These are phyloP conservation scores for Dichetophora obliterata DNA, from an alignment of 2,888 invertebrate genomes.

Conservation along the genomic window DNA sequence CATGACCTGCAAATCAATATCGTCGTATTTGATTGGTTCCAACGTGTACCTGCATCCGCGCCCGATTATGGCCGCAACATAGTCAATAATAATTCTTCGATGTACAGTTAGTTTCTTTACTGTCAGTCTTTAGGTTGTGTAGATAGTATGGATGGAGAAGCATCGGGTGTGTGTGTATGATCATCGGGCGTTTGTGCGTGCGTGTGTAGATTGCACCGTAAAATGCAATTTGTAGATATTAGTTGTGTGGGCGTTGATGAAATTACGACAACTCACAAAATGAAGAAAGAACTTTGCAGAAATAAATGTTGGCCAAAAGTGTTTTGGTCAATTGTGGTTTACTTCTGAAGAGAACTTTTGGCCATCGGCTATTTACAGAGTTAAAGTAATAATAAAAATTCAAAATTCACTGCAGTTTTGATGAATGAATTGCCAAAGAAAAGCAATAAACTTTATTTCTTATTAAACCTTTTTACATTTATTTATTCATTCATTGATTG, in stretches of 20 bases:
- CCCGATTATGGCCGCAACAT: neutral
- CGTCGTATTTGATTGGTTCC: slow-evolving; percentile 35
- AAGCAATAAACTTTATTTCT: too few species aligned
- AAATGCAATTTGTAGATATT: slow-evolving; percentile 36
- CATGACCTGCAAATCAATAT: slow-evolving; percentile 37
- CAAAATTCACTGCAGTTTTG: too few species aligned
- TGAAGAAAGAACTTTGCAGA: neutral
- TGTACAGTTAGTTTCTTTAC: slow-evolving; percentile 13
- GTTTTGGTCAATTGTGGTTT: neutral
- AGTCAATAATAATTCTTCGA: slow-evolving; percentile 12
- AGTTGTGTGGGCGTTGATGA: slow-evolving; percentile 30
- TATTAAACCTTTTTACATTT: too few species aligned
- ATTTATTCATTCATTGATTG: too few species aligned
- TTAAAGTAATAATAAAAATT: too few species aligned
- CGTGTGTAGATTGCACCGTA: neutral
- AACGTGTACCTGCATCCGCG: slow-evolving; percentile 22
- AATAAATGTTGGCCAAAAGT: too few species aligned
- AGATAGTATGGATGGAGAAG: too few species aligned
- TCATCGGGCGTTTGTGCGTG: slow-evolving; percentile 35
- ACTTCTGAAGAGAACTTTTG: too few species aligned
- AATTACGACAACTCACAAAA: slow-evolving; percentile 17
- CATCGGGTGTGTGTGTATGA: slow-evolving; percentile 39
- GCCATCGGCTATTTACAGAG: too few species aligned
- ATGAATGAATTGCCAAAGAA: too few species aligned
- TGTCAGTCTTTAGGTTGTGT: slow-evolving; percentile 41